Evolutionary conservation across 1,140 invertebrate genomes (phyloP), one percentile per base, ranked within the genome.

Genomic region (Achroia grisella): DNA sequence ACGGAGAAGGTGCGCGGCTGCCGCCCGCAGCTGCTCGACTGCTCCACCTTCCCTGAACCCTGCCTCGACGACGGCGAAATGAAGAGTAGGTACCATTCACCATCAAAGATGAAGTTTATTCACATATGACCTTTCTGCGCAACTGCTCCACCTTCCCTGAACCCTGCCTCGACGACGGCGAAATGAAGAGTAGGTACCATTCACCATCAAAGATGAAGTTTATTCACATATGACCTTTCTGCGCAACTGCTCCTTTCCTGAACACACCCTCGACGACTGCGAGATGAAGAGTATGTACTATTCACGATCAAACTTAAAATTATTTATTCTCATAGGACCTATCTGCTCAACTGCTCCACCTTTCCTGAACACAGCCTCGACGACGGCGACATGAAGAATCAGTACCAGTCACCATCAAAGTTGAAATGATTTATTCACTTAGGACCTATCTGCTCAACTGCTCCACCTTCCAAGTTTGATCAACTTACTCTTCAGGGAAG

Each of bases 1-100:
- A 92, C 94, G 2, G 95, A 97, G 83, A 98, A 97, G 85, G 88
- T 97, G 8, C 88, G 93, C 43, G 95, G 95, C 9, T 90, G 89
- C 57, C 89, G 90, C 8, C 94, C 95, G 12, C 90, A 91, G 43
- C 79, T 96, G 46, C 82, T 95, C 15, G 95, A 97, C 84, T 89
- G 88, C 53, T 91, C 91, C 9, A 95, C 94, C 1, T 89, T 93
- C 59, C 87, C 88, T 2, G 78, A 87, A 27, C 87, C 87, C 8
- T 81, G 86, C 29, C 71, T 87, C 35, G 88, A 89, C 51, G 87
- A 89, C 45, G 60, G 63, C 28, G 83, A 88, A 40, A 81, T 76
- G 56, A 75, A 80, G 51, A 82, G 87, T 86, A 59, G 72, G 62
- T 58, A 1, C 4, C 5, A 11, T 15, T 8, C n/a, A 5, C n/a